phyloP scores from a whole-genome alignment of 2,888 invertebrate species.

The Amphipoea oculea region DNA sequence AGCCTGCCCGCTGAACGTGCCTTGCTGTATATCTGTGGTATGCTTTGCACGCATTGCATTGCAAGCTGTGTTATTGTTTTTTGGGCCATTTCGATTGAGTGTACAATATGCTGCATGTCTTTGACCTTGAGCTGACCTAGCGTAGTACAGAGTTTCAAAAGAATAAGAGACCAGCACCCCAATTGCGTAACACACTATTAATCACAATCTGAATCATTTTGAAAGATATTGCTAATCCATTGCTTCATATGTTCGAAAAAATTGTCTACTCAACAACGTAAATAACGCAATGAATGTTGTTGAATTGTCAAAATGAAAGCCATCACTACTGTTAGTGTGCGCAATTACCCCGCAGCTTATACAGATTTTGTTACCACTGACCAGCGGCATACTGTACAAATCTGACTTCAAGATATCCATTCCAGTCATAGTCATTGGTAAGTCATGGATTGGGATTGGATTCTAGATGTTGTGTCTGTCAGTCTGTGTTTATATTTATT shows the following conservation, averaged over 20 bases:
- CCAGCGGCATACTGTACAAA: neutral
- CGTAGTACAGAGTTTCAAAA: neutral
- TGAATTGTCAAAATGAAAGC: too few relatives aligned
- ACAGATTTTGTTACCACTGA: neutral
- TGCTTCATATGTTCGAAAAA: too few relatives aligned
- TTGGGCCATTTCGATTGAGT: neutral
- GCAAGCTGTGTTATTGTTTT: constrained; percentile 17
- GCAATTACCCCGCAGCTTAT: neutral
- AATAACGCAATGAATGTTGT: too few relatives aligned
- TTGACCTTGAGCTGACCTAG: neutral
- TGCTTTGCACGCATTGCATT: constrained; percentile 25
- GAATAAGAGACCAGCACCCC: neutral
- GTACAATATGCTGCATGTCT: neutral
- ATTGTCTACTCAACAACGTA: too few relatives aligned
- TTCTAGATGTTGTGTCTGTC: neutral
- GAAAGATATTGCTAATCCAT: too few relatives aligned
- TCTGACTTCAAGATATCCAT: neutral
- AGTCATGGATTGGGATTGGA: neutral
- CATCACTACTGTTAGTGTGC: too few relatives aligned
- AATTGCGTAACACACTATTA: too few relatives aligned
- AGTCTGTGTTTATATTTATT: neutral
- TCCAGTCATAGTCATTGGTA: neutral
- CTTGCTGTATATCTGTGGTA: constrained; percentile 17
- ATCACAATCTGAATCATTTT: too few relatives aligned
- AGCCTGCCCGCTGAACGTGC: constrained; percentile 29